These are phyloP conservation scores for Drepana arcuata DNA, from an alignment of 1,140 invertebrate genomes.

Conservation along the genomic window DNA sequence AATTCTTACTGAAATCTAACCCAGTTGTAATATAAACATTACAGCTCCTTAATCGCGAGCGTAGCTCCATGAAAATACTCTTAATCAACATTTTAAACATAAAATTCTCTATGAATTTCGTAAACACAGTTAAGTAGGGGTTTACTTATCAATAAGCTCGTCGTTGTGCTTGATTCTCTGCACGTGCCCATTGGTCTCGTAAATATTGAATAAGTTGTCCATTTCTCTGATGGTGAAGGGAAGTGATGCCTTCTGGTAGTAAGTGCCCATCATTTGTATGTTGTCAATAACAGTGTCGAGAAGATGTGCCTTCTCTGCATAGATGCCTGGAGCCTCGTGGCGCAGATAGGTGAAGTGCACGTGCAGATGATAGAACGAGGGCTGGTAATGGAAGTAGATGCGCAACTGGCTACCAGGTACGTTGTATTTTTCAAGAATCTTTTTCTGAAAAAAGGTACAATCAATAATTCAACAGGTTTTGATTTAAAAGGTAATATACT, in stretches of 20 bases:
- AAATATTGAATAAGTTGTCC: constrained; percentile 71
- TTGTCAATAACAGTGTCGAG: constrained; percentile 93
- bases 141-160: constrained; percentile 53
- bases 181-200: constrained; percentile 59
- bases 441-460: constrained; percentile 79
- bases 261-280: constrained; percentile 84
- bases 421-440: constrained; percentile 86
- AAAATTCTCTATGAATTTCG: no score
- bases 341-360: constrained; percentile 92
- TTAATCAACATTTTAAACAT: constrained; percentile 61
- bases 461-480: no score
- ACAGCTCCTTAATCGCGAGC: constrained; percentile 69
- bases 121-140: no score
- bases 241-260: constrained; percentile 88
- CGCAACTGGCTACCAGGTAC: constrained; percentile 81
- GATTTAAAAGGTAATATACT: no score
- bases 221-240: constrained; percentile 79
- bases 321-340: constrained; percentile 86
- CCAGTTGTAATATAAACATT: constrained; percentile 72
- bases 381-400: constrained; percentile 95
- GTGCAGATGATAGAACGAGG: constrained; percentile 97
- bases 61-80: constrained; percentile 70
- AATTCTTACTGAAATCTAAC: constrained; percentile 49
- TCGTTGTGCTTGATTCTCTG: constrained; percentile 42
- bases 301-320: constrained; percentile 88